Conservation (phyloP, 2,888 invertebrate species). For the Cecidostiba fungosa region DNA sequence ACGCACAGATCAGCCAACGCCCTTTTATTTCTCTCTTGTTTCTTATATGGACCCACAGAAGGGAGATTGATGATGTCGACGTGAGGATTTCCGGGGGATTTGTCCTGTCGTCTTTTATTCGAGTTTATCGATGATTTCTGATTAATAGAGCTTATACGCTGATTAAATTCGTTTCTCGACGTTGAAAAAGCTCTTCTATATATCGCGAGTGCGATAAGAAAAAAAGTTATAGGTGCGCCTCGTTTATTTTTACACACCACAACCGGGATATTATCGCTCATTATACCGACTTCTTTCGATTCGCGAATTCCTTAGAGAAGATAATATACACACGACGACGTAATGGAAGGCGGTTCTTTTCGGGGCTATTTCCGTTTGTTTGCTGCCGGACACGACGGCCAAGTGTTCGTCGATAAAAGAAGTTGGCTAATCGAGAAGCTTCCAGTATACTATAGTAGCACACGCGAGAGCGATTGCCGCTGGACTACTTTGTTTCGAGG, state of each 20-base stretch:
- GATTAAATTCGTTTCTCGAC: no score
- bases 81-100: not conserved
- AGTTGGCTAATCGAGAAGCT: not conserved
- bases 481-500: constrained; percentile 9
- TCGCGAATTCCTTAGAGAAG: not conserved
- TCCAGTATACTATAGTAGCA: no score
- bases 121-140: not conserved
- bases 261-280: no score
- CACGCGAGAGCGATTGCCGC: not conserved
- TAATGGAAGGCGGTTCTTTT: no score
- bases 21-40: not conserved
- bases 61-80: not conserved
- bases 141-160: not conserved
- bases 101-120: not conserved
- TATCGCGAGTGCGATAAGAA: no score
- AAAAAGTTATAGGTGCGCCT: no score
- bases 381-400: not conserved
- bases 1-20: not conserved
- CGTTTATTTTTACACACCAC: no score
- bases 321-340: no score
- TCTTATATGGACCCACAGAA: not conserved
- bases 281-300: no score
- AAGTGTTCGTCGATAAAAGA: not conserved
- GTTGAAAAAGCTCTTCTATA: no score
- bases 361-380: not conserved